Conservation (phyloP, 2,888 invertebrate species). For the Zonitis immaculata region DNA sequence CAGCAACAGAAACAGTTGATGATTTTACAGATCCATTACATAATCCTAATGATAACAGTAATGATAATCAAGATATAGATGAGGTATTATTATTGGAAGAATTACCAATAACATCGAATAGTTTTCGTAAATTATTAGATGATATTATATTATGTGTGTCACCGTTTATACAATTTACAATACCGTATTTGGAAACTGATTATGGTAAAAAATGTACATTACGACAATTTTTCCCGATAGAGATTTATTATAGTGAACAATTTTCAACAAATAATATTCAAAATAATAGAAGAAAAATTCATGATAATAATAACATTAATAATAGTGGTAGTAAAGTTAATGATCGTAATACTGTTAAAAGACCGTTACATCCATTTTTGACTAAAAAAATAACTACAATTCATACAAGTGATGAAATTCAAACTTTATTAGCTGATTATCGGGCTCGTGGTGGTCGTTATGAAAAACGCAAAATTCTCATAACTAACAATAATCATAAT, state of each 20-base stretch:
- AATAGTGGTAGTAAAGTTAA: background rate
- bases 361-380: conserved; percentile 70
- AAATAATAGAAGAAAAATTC: conserved; percentile 19
- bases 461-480: conserved; percentile 36
- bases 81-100: conserved; percentile 54
- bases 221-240: conserved; percentile 66
- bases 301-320: background rate
- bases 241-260: conserved; percentile 67
- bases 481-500: conserved; percentile 29
- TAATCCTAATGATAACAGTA: conserved; percentile 23
- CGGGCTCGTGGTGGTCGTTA: conserved; percentile 77
- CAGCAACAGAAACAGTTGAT: conserved; percentile 54
- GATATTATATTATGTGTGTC: conserved; percentile 77
- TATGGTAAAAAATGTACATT: conserved; percentile 70
- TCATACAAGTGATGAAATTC: conserved; percentile 61
- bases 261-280: conserved; percentile 42
- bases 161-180: conserved; percentile 76
- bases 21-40: conserved; percentile 83
- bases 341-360: background rate
- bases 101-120: conserved; percentile 60
- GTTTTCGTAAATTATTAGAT: conserved; percentile 69
- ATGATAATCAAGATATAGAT: conserved; percentile 2
- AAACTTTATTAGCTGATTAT: conserved; percentile 75
- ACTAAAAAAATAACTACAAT: conserved; percentile 63
- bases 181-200: conserved; percentile 87